Percentiles rank a stretch among this genome's conserved stretches.
phyloP scores from a whole-genome alignment of 2,888 invertebrate genomes.

The Drosophila cracens region DNA sequence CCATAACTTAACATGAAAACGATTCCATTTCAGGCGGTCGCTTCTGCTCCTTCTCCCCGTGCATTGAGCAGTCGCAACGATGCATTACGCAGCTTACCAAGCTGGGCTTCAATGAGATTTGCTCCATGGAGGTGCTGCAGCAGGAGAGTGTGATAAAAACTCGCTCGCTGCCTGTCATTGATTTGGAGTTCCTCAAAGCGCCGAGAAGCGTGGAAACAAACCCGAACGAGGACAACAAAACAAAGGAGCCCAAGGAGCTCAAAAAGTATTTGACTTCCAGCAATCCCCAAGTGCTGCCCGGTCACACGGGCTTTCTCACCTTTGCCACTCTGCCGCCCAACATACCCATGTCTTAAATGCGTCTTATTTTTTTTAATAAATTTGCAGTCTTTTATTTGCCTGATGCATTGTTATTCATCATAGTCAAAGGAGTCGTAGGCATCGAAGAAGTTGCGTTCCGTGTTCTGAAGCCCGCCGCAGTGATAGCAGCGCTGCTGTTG shows the following conservation, averaged over 20 bases:
- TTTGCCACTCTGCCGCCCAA: constrained; percentile 94
- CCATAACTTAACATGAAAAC: neutral
- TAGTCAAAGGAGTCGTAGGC: constrained; percentile 48
- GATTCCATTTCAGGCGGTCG: constrained; percentile 91
- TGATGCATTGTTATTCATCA: constrained; percentile 44
- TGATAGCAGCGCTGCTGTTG: constrained; percentile 65
- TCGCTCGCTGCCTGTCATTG: constrained; percentile 88
- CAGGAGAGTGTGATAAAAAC: constrained; percentile 90
- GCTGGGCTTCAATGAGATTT: constrained; percentile 92
- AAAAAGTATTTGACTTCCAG: constrained; percentile 89
- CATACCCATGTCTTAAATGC: constrained; percentile 59
- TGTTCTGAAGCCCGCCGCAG: constrained; percentile 61
- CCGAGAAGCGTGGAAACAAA: constrained; percentile 45
- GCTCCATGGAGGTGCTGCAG: constrained; percentile 95
- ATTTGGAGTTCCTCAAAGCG: constrained; percentile 89
- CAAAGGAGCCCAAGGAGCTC: constrained; percentile 82
- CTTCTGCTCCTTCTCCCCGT: constrained; percentile 99
- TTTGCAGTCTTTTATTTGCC: constrained; percentile 35
- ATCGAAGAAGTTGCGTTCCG: constrained; percentile 57
- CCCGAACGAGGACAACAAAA: constrained; percentile 66
- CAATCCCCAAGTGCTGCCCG: constrained; percentile 91
- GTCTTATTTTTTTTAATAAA: constrained; percentile 55
- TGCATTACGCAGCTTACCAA: constrained; percentile 90
- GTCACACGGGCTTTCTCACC: constrained; percentile 98
- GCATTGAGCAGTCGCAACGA: constrained; percentile 99